Conservation (phyloP, 2,113 vertebrate species). For the Scopus umbretta region DNA sequence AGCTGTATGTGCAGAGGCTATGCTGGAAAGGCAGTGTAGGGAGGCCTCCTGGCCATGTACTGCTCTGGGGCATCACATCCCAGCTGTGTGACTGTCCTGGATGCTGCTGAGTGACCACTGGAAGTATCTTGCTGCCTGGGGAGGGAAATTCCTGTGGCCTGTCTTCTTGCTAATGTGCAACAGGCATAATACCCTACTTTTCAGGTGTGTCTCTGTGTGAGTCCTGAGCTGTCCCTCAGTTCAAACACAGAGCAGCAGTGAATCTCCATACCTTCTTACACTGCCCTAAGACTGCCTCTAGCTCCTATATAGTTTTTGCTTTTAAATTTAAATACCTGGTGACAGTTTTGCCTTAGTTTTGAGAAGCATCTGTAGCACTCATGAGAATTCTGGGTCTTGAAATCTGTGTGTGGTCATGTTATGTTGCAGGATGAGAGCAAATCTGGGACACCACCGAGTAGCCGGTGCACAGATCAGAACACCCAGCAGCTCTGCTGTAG, state of each 20-base stretch:
- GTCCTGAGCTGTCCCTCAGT: not conserved
- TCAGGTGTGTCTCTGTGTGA: not conserved
- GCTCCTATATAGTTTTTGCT: not conserved
- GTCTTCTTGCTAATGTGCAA: not conserved
- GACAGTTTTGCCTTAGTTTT: not conserved
- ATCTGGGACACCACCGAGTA: not conserved
- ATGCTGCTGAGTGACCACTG: not conserved
- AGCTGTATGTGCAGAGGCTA: not conserved
- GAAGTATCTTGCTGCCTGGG: not conserved
- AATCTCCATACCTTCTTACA: not conserved
- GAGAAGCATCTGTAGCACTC: not conserved
- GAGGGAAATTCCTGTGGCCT: not conserved
- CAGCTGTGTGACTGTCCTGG: not conserved
- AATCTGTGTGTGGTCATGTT: not conserved
- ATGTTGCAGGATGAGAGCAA: not conserved
- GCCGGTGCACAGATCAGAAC: not conserved
- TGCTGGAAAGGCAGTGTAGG: not conserved
- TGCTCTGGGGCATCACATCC: not conserved
- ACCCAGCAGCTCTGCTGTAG: not conserved
- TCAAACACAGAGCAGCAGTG: not conserved
- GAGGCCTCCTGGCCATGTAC: not conserved
- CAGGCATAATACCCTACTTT: not conserved
- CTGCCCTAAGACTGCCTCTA: not conserved
- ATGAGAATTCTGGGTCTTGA: not conserved
- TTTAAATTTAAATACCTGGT: not conserved